Evolutionary conservation across 2,113 vertebrate genomes (phyloP).

Genomic region (Solea senegalensis): DNA sequence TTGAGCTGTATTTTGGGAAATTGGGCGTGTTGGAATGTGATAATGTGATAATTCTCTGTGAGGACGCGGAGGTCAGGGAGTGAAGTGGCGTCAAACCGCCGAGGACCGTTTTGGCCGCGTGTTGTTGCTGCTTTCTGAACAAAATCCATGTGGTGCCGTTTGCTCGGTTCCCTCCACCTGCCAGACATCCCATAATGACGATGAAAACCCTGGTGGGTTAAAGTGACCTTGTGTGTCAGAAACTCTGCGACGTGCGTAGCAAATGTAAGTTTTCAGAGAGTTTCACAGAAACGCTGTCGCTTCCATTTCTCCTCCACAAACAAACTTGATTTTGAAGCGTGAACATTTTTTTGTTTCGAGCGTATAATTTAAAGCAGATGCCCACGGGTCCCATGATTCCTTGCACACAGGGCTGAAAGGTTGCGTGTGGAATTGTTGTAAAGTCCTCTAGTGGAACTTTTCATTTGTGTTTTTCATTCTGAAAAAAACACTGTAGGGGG

Average conservation of each 20-base stretch:
- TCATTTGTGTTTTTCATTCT: constrained; percentile 74
- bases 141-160: constrained; percentile 74
- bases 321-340: constrained; percentile 73
- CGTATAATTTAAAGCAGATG: constrained; percentile 81
- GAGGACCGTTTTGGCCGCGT: constrained; percentile 52
- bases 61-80: constrained; percentile 78
- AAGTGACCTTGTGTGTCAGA: constrained; percentile 75
- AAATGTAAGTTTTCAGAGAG: constrained; percentile 63
- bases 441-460: constrained; percentile 84
- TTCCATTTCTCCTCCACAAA: constrained; percentile 73
- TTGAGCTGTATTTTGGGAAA: constrained; percentile 79
- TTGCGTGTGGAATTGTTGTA: constrained; percentile 81
- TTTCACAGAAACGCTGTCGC: constrained; percentile 74
- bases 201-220: constrained; percentile 61
- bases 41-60: constrained; percentile 83
- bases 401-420: constrained; percentile 70
- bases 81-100: constrained; percentile 79
- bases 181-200: constrained; percentile 56
- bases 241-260: constrained; percentile 65
- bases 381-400: constrained; percentile 71
- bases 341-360: constrained; percentile 59
- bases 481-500: no score
- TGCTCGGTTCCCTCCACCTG: constrained; percentile 48
- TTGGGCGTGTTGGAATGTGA: constrained; percentile 81
- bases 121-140: constrained; percentile 58